phyloP scores from a whole-genome alignment of 64 coral and sea anemone species.

The Montipora cactus region DNA sequence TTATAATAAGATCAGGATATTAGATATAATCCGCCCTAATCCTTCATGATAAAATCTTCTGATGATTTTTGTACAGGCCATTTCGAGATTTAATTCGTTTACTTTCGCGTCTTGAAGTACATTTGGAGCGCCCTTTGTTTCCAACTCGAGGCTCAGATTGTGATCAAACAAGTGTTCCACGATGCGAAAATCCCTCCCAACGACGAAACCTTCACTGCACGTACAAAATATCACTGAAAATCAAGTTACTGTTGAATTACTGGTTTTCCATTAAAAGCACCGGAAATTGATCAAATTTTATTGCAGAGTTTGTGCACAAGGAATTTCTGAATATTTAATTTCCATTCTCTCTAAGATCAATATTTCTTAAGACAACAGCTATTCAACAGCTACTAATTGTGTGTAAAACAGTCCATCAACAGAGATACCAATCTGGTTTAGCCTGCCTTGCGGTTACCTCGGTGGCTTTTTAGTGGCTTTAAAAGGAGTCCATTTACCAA shows the following conservation, averaged over 20 bases:
- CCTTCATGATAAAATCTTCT: background rate
- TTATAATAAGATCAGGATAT: conserved; percentile 30
- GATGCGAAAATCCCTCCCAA: background rate
- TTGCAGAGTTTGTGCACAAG: background rate
- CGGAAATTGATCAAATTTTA: conserved; percentile 49
- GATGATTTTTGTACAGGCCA: background rate
- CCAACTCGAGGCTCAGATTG: background rate
- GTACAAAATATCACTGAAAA: background rate
- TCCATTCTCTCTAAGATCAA: background rate
- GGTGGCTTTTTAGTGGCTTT: background rate
- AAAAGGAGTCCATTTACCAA: background rate
- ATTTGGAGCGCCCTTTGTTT: background rate
- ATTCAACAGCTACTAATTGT: background rate
- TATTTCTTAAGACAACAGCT: conserved; percentile 16
- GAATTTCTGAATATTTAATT: background rate
- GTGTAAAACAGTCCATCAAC: background rate
- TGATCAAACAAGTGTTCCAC: background rate
- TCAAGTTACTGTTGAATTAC: background rate
- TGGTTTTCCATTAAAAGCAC: background rate
- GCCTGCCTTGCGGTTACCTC: background rate
- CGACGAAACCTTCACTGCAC: background rate
- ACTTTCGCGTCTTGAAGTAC: background rate
- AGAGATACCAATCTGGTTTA: background rate
- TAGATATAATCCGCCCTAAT: conserved; percentile 23
- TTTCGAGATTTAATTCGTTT: background rate